Percentiles rank a stretch among this genome's conserved stretches.
Evolutionary conservation across 2,113 vertebrate species (phyloP).

Genomic region (Tragulus kanchil): DNA sequence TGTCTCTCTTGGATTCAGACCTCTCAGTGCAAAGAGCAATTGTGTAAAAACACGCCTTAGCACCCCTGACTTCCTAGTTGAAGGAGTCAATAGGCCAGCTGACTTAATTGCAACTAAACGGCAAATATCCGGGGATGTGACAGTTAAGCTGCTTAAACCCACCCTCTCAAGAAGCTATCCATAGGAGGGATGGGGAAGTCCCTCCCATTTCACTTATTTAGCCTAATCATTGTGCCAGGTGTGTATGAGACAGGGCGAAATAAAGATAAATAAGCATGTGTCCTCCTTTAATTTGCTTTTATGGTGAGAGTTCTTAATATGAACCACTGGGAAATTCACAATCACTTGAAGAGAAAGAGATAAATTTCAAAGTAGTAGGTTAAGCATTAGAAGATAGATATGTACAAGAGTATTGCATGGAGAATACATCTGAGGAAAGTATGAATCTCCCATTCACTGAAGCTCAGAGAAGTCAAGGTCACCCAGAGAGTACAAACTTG

Average conservation of each 20-base stretch:
- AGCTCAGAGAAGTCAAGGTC: neutral
- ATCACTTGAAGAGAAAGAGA: neutral
- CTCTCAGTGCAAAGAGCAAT: neutral
- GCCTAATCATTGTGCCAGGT: neutral
- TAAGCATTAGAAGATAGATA: neutral
- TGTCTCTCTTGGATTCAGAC: neutral
- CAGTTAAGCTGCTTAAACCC: neutral
- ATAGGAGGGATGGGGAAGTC: neutral
- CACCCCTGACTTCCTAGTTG: neutral
- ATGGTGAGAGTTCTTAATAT: neutral
- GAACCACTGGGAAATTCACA: neutral
- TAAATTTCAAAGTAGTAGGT: neutral
- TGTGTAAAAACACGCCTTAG: neutral
- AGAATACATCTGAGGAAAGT: neutral
- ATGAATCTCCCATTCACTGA: neutral
- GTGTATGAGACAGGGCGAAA: neutral
- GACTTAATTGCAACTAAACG: neutral
- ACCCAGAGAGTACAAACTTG: conserved; percentile 15
- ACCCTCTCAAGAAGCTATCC: no score
- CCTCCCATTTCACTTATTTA: neutral
- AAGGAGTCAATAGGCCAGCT: neutral
- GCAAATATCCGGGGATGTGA: neutral
- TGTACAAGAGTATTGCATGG: neutral
- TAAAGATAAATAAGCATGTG: neutral
- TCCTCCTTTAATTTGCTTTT: fast-evolving